Evolutionary conservation across 2,797 vertebrate genomes (phyloP), one percentile per base, ranked within the genome.

Genomic region (Lepilemur ruficaudatus): DNA sequence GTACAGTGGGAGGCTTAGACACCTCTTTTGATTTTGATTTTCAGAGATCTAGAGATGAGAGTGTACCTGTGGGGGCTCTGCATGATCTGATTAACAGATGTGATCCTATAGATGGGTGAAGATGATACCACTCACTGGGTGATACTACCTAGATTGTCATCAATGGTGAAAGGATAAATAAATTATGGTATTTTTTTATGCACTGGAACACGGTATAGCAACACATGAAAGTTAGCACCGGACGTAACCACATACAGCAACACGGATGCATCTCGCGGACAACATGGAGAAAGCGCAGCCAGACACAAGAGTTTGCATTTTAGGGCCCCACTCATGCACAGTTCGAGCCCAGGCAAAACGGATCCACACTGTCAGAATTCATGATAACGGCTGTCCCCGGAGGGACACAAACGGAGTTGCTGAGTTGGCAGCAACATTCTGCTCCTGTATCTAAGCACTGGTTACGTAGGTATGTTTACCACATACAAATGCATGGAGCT

Each of bases 141-240:
- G 57, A n/a, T 17, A 1, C 7, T 46, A 2, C 75, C 30, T 41
- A 1, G 10, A 7, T 17, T n/a, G 73, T 75, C 70, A 28, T 25
- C 22, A 12, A 5, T 38, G 15, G 1, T 2, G 23, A 38, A 50
- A 79, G n/a, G 23, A 2, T 17, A 25, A 20, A 18, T 1, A 23
- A 32, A 12, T 20, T 0, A 15, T 0, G n/a, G 14, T 0, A 1
- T 25, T 67, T 14, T 75, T 38, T n/a, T 32, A 9, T 1, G 14
- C 15, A 10, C 25, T 32, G 48, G 48, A 46, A 41, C 32, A 10
- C 70, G 14, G 4, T 1, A 7, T 12, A 30, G 11, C 32, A 15
- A 20, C 81, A 15, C 4, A 11, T 2, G 23, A 15, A 23, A 38
- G 73, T 15, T 32, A 65, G 35, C 4, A 5, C 9, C 9, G 3